These are phyloP conservation scores for Adelphocoris suturalis DNA, from an alignment of 2,888 invertebrate genomes.

Conservation along the genomic window DNA sequence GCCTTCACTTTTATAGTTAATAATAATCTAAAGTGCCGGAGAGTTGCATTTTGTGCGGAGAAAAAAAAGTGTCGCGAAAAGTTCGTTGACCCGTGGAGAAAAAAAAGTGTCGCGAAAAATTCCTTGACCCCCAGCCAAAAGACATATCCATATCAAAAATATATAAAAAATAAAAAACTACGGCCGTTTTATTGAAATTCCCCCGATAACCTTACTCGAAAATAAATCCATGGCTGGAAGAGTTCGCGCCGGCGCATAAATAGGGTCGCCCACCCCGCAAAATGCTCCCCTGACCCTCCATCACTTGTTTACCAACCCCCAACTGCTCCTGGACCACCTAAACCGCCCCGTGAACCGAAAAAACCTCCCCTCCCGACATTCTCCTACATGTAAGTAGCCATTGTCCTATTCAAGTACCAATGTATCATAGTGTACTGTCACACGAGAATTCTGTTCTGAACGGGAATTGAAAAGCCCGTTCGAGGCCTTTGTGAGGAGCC, in stretches of 20 bases:
- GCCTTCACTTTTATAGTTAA: no score
- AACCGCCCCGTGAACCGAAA: background rate
- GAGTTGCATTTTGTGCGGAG: no score
- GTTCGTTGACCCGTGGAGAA: no score
- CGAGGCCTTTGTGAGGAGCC: background rate
- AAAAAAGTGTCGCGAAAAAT: no score
- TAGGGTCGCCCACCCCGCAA: background rate
- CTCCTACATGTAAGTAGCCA: background rate
- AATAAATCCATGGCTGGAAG: background rate
- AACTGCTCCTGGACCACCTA: background rate
- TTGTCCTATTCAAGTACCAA: background rate
- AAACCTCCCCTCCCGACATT: background rate
- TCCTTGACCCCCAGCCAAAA: no score
- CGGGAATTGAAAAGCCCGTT: background rate
- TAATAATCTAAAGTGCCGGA: no score
- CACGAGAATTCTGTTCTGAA: no score
- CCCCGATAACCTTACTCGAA: background rate
- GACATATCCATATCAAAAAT: no score
- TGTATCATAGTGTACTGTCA: background rate
- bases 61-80: no score
- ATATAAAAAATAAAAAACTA: no score
- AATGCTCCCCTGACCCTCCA: background rate
- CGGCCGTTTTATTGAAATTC: background rate
- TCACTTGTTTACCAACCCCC: constrained; percentile 18
- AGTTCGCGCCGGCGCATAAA: background rate